Evolutionary conservation across 2,113 vertebrate species (phyloP), one percentile per base, ranked within the genome.

Genomic region (Menidia beryllina): DNA sequence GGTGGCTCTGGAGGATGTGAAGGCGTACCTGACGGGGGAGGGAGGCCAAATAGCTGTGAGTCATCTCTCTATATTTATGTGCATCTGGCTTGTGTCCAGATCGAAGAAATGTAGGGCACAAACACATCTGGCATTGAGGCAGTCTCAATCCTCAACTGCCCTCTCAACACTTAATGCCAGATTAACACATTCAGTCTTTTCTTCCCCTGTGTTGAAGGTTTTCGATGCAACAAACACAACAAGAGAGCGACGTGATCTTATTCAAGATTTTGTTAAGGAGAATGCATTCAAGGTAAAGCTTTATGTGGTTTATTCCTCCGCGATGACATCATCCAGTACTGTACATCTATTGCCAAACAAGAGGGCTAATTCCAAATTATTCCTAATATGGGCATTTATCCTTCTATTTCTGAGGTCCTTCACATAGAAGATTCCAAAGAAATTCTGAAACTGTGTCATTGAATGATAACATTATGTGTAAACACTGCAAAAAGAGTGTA

Each of bases 211-310:
- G 66, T 14, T 27, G 36, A 27, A 99, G 97, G 98, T 99, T 57
- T 99, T 99, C 63, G 98, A 99, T 90, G 98, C 97, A 1, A 99
- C 98, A 81, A 99, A 99, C 88, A 99, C 98, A 17, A 99, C 98
- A 17, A 94, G 96, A 62, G 97, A 99, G 73, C 94, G 98, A 2
- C 89, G 98, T 73, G 96, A 98, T 85, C 93, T 99, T 77, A 98
- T 99, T 82, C 88, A 96, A 60, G 86, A 72, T 60, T 99, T 98
- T 86, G 96, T 94, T 0, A 92, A 96, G 75, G 94, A 96, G 64
- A 95, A 98, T 54, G 87, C 94, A 21, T 99, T 95, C 84, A 99
- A 99, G 96, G 98, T 98, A 71, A 39, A 39, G 41, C 12, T 24
- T 59, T 38, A 34, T 26, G 53, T 10, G 14, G 21, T 49, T 48